Percentiles rank a stretch among this genome's conserved stretches.
phyloP scores from a whole-genome alignment of 1,140 invertebrate genomes.

The Drosophila carrolli region DNA sequence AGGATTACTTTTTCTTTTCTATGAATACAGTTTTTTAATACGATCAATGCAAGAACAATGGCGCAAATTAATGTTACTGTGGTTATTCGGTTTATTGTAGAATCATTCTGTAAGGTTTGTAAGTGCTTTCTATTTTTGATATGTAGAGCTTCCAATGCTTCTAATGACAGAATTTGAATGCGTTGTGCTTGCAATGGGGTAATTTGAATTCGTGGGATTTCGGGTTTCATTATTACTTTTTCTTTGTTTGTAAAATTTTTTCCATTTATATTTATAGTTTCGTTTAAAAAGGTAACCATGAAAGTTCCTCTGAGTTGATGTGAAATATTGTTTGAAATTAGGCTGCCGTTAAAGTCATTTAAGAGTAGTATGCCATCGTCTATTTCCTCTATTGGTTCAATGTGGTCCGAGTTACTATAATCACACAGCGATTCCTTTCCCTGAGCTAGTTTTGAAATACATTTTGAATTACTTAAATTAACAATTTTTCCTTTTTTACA shows the following conservation, averaged over 20 bases:
- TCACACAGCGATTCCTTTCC: constrained; percentile 9
- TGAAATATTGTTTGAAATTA: background rate
- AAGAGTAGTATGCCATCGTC: background rate
- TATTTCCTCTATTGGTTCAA: constrained; percentile 5
- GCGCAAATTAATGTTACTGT: background rate
- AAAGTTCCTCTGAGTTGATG: background rate
- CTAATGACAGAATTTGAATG: no score
- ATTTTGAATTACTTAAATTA: constrained; percentile 10
- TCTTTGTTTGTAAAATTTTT: constrained; percentile 4
- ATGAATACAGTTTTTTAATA: background rate
- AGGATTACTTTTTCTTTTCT: constrained; percentile 2
- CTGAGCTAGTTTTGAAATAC: constrained; percentile 10
- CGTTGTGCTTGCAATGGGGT: no score
- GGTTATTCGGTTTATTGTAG: background rate
- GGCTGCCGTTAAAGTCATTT: background rate
- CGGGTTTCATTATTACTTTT: background rate
- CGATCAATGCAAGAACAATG: background rate
- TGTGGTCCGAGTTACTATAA: constrained; percentile 18
- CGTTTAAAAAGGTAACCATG: background rate
- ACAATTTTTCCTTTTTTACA: constrained; percentile 1
- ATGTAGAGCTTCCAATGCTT: background rate
- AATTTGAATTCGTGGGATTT: background rate
- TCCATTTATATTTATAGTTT: background rate
- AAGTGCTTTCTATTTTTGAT: background rate
- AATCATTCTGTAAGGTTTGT: background rate